Evolutionary conservation across 2,113 vertebrate species (phyloP), one percentile per base, ranked within the genome.

Genomic region (Calyptommatus sinebrachiatus): DNA sequence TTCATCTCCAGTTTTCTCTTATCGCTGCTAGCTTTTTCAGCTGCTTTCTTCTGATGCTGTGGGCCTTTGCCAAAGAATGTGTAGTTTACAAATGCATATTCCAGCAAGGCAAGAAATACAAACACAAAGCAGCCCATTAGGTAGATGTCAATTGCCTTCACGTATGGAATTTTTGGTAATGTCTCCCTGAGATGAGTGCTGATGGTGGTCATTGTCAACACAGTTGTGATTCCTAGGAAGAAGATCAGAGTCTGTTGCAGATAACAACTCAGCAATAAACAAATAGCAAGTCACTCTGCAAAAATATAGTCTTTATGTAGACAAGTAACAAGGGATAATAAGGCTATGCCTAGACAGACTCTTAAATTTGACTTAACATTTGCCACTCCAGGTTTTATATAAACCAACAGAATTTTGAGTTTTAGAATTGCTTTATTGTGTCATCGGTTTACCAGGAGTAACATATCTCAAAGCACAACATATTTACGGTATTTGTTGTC

Each of bases 81-180:
- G 85, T 98, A 99, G 92, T 99, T 99, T 84, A 99, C 97, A 83
- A 99, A 98, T 63, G 97, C 97, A 1, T 98, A 98, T 91, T 99
- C 97, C 88, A 99, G 92, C 92, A 99, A 91, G 41, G 97, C 97
- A 93, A 98, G 92, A 85, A 99, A 99, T 77, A 98, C 97, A 78
- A 99, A 99, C 69, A 98, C 97, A 80, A 99, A 98, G 88, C 97
- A 98, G 10, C 97, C 97, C 97, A 99, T 99, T 82, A 98, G 92
- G 86, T 97, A 99, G 91, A 98, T 97, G 84, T 98, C 97, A 71
- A 97, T 98, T 18, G 97, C 97, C 89, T 98, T 98, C 76, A 98
- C 97, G 0, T 98, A 99, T 8, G 97, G 97, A 86, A 98, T 98
- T 94, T 98, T 98, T 78, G 97, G 97, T 86, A 99, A 92, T 1